phyloP scores from a whole-genome alignment of 1,140 invertebrate genomes.

The Chionoecetes opilio region DNA sequence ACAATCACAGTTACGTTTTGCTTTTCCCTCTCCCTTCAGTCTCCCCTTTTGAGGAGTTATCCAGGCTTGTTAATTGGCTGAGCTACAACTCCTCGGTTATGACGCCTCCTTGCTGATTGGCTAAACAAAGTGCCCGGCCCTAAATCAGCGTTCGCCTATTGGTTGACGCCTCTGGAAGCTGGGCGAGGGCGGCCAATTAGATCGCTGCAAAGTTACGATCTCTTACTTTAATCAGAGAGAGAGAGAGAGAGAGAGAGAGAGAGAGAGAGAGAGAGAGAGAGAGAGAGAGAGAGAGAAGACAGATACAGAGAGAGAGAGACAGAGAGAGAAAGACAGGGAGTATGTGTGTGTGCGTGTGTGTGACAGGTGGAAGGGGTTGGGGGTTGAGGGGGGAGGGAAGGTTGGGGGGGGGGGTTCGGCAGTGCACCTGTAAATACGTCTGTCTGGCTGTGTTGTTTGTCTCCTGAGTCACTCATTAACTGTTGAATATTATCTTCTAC shows the following conservation, averaged over 20 bases:
- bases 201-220: constrained; percentile 15
- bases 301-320: neutral
- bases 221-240: constrained; percentile 34
- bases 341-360: neutral
- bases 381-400: neutral
- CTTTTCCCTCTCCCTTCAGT: neutral
- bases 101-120: constrained; percentile 40
- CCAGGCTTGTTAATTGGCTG: constrained; percentile 31
- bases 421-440: neutral
- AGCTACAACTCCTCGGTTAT: constrained; percentile 35
- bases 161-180: constrained; percentile 22
- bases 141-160: constrained; percentile 25
- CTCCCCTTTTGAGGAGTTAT: neutral
- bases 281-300: neutral
- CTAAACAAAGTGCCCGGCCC: constrained; percentile 43
- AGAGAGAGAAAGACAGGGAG: constrained; percentile 28
- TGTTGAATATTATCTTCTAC: neutral
- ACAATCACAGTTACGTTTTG: neutral
- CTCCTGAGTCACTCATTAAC: constrained; percentile 19
- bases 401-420: neutral
- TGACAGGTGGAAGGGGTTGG: neutral
- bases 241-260: neutral
- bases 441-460: neutral
- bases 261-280: neutral
- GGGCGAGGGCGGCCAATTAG: neutral